These are phyloP conservation scores for Zeugodacus cucurbitae DNA, from an alignment of 1,140 invertebrate species.

Conservation along the genomic window DNA sequence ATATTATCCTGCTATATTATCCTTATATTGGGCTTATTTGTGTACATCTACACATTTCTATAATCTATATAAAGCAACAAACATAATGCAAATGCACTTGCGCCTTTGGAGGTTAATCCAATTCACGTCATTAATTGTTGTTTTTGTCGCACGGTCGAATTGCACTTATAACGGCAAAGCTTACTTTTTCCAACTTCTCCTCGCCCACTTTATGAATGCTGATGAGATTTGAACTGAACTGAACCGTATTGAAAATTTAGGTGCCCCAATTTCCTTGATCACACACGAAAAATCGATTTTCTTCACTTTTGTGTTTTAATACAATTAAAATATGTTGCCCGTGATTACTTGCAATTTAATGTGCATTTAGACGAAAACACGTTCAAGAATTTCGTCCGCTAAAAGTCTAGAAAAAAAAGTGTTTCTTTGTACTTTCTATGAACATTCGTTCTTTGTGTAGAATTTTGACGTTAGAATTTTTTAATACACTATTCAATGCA, in stretches of 20 bases:
- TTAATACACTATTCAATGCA: not conserved
- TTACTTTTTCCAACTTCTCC: not conserved
- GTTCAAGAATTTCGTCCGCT: not conserved
- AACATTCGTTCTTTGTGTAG: not conserved
- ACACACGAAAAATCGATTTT: slow-evolving; percentile 26
- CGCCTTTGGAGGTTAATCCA: slow-evolving; percentile 20
- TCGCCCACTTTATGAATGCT: not conserved
- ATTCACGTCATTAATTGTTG: not conserved
- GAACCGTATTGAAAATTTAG: slow-evolving; percentile 11
- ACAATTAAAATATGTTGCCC: not conserved
- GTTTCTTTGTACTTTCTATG: not conserved
- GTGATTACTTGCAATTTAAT: not conserved
- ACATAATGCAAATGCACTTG: not conserved
- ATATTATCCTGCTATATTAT: not conserved
- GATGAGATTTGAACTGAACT: not conserved
- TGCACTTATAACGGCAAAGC: slow-evolving; percentile 23
- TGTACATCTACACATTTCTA: no score
- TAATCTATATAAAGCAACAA: not conserved
- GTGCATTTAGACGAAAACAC: not conserved
- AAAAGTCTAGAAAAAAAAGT: not conserved
- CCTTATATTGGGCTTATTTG: no score
- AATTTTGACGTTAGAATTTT: not conserved
- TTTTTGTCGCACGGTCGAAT: not conserved
- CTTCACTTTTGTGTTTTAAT: not conserved
- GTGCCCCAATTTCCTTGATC: not conserved